These are phyloP conservation scores for Cyclura pinguis DNA, from an alignment of 2,797 vertebrate species.

Conservation along the genomic window DNA sequence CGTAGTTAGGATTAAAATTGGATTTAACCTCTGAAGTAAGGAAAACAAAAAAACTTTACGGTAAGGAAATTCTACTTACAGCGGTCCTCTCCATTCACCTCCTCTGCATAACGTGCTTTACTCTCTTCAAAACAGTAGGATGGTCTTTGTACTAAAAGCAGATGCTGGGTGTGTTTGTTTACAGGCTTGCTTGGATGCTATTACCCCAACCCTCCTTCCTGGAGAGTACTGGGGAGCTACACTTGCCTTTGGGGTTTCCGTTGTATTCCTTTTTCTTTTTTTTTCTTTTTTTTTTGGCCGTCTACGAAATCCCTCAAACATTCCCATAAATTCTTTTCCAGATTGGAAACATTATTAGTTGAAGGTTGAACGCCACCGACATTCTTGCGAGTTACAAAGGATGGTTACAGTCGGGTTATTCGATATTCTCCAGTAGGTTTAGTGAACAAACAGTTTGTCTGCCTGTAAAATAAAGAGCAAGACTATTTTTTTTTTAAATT, in stretches of 20 bases:
- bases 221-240: conserved; percentile 34
- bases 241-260: conserved; percentile 21
- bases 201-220: neutral
- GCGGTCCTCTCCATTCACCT: neutral
- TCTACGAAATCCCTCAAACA: conserved; percentile 65
- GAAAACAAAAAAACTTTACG: neutral
- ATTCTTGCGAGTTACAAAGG: conserved; percentile 42
- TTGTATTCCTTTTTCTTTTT: neutral
- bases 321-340: conserved; percentile 72
- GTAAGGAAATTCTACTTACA: neutral
- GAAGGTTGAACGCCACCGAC: conserved; percentile 61
- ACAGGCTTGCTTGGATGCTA: neutral
- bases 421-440: neutral
- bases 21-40: neutral
- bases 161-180: neutral
- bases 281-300: neutral
- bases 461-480: neutral
- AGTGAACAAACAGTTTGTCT: neutral
- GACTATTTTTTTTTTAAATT: too few relatives aligned
- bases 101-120: conserved; percentile 22
- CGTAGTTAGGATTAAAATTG: neutral
- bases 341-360: conserved; percentile 63
- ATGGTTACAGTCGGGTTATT: conserved; percentile 35
- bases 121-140: conserved; percentile 4
- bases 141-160: conserved; percentile 1